These are phyloP conservation scores for Hyperopisus bebe DNA, from an alignment of 2,113 vertebrate species.

Conservation along the genomic window DNA sequence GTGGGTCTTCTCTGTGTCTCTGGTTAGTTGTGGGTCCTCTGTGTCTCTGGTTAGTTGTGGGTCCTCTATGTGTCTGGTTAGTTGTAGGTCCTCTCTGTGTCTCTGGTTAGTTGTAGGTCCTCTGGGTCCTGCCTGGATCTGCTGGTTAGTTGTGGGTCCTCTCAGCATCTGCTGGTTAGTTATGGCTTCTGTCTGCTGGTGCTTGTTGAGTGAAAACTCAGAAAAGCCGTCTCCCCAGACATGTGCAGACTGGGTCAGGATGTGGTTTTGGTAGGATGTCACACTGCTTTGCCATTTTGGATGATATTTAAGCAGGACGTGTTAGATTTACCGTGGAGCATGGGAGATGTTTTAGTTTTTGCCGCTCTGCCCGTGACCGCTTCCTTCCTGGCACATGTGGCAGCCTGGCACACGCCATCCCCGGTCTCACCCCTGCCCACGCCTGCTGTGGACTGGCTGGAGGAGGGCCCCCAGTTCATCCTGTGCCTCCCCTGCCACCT, in stretches of 20 bases:
- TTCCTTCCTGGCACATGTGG: conserved; percentile 14
- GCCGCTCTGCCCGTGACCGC: neutral
- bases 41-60: neutral
- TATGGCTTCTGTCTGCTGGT: neutral
- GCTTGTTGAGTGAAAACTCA: neutral
- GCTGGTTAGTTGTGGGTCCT: neutral
- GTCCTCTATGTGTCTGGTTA: neutral
- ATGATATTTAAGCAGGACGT: neutral
- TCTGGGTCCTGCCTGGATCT: neutral
- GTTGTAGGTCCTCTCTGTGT: neutral
- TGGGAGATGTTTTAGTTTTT: neutral
- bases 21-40: neutral
- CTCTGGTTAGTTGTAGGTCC: neutral
- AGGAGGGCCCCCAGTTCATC: neutral
- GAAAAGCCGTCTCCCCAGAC: neutral
- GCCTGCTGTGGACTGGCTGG: neutral
- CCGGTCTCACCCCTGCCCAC: neutral
- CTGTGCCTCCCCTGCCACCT: conserved; percentile 41
- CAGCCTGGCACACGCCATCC: conserved; percentile 34
- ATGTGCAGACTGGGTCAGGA: neutral
- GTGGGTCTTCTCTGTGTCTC: neutral
- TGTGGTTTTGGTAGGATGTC: neutral
- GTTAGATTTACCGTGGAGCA: neutral
- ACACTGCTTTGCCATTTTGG: neutral
- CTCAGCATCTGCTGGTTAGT: neutral